Evolutionary conservation across 2,113 vertebrate species (phyloP).

Genomic region (Xiphorhynchus elegans): DNA sequence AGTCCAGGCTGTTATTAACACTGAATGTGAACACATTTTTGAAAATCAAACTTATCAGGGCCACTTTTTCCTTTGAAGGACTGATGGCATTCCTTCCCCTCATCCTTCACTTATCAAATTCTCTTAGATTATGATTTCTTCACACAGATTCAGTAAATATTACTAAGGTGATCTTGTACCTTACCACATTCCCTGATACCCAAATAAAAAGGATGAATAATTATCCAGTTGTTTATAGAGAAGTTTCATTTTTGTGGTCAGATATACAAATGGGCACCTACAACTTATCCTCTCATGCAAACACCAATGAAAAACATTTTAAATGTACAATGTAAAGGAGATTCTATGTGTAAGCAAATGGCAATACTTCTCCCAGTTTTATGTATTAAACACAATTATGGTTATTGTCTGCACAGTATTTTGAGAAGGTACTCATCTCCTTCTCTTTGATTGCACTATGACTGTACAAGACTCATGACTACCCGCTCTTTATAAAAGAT

Average conservation of each 20-base stretch:
- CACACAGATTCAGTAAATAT: background rate
- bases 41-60: background rate
- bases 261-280: background rate
- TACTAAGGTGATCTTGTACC: background rate
- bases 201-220: background rate
- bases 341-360: background rate
- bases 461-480: background rate
- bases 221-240: background rate
- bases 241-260: background rate
- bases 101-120: background rate
- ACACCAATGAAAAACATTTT: background rate
- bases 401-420: fast-evolving
- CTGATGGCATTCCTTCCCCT: background rate
- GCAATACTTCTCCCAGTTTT: background rate
- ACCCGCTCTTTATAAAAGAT: background rate
- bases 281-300: background rate
- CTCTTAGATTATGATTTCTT: background rate
- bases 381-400: background rate
- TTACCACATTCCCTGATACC: background rate
- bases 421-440: background rate
- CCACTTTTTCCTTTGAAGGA: background rate
- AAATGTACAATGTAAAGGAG: background rate
- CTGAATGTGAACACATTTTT: background rate
- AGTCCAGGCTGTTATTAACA: background rate
- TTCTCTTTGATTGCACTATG: background rate